These are phyloP conservation scores for Drosophila serrata DNA, from an alignment of 1,140 invertebrate genomes.

Conservation along the genomic window DNA sequence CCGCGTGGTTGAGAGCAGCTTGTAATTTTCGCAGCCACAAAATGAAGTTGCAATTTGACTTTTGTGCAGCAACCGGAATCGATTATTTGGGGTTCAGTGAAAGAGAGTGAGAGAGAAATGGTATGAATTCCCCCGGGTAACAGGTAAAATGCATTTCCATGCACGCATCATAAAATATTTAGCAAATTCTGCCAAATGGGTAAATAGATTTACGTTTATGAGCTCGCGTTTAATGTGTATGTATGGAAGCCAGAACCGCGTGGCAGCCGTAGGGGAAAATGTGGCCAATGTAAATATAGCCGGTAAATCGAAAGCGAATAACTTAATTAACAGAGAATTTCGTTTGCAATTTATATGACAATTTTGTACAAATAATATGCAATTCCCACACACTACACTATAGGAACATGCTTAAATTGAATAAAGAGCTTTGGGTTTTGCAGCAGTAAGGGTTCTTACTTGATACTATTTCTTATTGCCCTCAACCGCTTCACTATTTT, in stretches of 20 bases:
- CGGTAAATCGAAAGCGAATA: slow-evolving; percentile 9
- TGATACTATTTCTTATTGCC: background rate
- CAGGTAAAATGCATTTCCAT: slow-evolving; percentile 51
- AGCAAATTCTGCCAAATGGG: slow-evolving; percentile 54
- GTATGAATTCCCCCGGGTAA: slow-evolving; percentile 26
- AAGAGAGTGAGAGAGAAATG: background rate
- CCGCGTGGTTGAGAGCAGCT: slow-evolving; percentile 34
- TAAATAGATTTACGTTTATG: slow-evolving; percentile 70
- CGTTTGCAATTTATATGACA: background rate
- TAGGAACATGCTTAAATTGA: background rate
- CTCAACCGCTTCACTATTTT: slow-evolving; percentile 7
- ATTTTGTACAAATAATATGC: background rate
- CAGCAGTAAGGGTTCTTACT: background rate
- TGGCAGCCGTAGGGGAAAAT: too few relatives aligned
- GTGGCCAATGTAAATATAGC: slow-evolving; percentile 4
- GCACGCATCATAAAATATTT: slow-evolving; percentile 71
- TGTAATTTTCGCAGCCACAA: slow-evolving; percentile 64
- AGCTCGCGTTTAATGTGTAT: slow-evolving; percentile 35
- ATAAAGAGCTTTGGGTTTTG: background rate
- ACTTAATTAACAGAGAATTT: slow-evolving; percentile 30
- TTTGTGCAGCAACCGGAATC: slow-evolving; percentile 56
- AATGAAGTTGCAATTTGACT: slow-evolving; percentile 73
- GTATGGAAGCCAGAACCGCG: background rate
- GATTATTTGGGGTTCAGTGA: slow-evolving; percentile 18
- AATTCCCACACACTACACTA: background rate